Percentiles rank a stretch among this genome's conserved stretches.
phyloP scores from a whole-genome alignment of 2,888 invertebrate species.

The Eustalomyia histrio region DNA sequence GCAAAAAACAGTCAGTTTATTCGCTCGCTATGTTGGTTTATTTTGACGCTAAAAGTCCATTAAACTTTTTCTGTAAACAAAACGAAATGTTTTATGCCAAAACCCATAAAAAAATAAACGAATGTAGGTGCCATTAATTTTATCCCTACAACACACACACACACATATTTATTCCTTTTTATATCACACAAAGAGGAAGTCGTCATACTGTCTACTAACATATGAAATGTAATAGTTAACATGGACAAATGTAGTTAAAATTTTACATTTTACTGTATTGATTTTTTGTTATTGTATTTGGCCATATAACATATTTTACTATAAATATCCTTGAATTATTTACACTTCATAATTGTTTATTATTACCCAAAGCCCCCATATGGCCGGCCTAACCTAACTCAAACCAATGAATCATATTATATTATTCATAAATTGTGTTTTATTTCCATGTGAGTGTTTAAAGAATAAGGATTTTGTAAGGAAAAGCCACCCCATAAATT shows the following conservation, averaged over 20 bases:
- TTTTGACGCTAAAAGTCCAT: slow-evolving; percentile 60
- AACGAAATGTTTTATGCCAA: not conserved
- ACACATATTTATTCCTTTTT: slow-evolving; percentile 7
- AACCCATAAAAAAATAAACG: slow-evolving; percentile 7
- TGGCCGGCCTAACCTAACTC: not conserved
- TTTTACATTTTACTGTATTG: not conserved
- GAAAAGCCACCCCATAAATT: slow-evolving; percentile 21
- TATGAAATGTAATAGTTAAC: not conserved
- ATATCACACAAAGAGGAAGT: not conserved
- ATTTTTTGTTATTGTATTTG: not conserved
- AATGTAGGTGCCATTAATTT: slow-evolving; percentile 30
- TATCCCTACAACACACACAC: slow-evolving; percentile 3
- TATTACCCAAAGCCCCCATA: slow-evolving; percentile 4
- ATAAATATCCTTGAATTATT: slow-evolving; percentile 48
- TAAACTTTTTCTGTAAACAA: slow-evolving; percentile 51
- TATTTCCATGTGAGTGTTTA: not conserved
- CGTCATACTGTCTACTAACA: slow-evolving; percentile 46
- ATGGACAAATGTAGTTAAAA: not conserved
- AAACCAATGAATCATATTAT: slow-evolving; percentile 32
- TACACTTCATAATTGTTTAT: slow-evolving; percentile 32
- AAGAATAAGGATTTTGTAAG: not conserved
- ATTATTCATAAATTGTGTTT: not conserved
- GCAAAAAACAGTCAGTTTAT: slow-evolving; percentile 5
- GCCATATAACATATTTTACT: not conserved
- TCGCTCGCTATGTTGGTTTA: slow-evolving; percentile 22